Evolutionary conservation across 2,888 invertebrate species (phyloP), one percentile per base, ranked within the genome.

Genomic region (Timema cristinae): DNA sequence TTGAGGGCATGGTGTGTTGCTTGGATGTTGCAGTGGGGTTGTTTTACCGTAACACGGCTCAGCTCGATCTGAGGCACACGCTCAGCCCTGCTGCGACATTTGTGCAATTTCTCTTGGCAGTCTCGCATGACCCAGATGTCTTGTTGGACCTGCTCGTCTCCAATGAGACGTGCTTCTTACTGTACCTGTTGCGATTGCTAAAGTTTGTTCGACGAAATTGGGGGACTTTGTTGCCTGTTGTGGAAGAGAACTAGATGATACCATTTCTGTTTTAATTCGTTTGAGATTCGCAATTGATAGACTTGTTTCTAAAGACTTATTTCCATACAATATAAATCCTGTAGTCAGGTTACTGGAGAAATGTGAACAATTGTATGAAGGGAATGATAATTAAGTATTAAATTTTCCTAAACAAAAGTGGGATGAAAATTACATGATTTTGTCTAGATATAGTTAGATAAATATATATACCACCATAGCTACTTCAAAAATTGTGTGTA

Each of bases 1-100:
- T 95, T 73, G 95, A 95, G 84, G 91, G 94, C 5, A 94, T 95
- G 94, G 92, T 95, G 8, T 95, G 95, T 81, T 93, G 93, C 54
- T 82, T 95, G 68, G 95, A 95, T 81, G 94, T 95, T 66, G 93
- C 92, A 0, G 90, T 92, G 48, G 94, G 94, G 59, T 90, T 95
- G 72, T 92, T 92, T 49, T 92, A 92, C 80, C 87, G 93, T 69
- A 92, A 92, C 79, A 90, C 91, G 0, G 89, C 92, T 13, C 69
- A 73, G 73, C 91, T 91, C 77, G 92, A 93, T 81, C 84, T 94
- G 76, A 89, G 92, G 77, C 87, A 89, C 7, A 92, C 93, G 89
- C 83, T 95, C 68, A 94, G 93, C 83, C 95, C 95, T 0, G 90
- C 92, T 71, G 87, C 90, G 70, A 93, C 94, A n/a, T 94, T 95